These are phyloP conservation scores for Euglossa dilemma DNA, from an alignment of 1,140 invertebrate genomes.

Conservation along the genomic window DNA sequence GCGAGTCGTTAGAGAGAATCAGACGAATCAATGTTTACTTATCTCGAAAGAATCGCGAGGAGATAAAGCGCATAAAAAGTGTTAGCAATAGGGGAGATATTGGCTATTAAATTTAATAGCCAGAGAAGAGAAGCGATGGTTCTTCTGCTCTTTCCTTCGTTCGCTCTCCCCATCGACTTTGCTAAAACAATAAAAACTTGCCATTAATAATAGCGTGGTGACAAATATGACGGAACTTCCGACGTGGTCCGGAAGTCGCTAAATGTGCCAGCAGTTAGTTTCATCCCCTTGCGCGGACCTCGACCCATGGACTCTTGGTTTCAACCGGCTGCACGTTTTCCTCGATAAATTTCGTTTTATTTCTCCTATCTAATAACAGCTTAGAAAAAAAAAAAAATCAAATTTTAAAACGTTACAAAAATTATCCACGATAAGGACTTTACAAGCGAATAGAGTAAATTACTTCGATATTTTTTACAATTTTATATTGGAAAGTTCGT, in stretches of 20 bases:
- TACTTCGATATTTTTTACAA: too few species aligned
- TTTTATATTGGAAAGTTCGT: background rate
- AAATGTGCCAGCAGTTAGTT: constrained; percentile 53
- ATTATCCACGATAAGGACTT: background rate
- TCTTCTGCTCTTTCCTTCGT: constrained; percentile 22
- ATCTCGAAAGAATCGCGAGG: constrained; percentile 45
- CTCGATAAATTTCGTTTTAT: constrained; percentile 9
- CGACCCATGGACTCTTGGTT: background rate
- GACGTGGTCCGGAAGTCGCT: constrained; percentile 62
- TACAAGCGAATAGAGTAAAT: too few species aligned
- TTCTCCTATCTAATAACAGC: too few species aligned
- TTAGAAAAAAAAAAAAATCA: background rate
- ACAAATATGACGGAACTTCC: constrained; percentile 72
- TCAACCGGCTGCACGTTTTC: background rate
- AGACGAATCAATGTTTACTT: constrained; percentile 35
- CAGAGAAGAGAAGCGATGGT: constrained; percentile 31
- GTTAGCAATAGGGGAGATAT: constrained; percentile 41
- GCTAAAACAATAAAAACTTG: constrained; percentile 67
- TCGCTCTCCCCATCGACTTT: background rate
- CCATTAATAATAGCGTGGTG: constrained; percentile 66
- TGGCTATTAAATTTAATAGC: constrained; percentile 72
- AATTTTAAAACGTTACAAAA: background rate
- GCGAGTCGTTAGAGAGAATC: background rate
- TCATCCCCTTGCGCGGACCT: constrained; percentile 22
- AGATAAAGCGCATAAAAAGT: constrained; percentile 41